Conservation (phyloP, 2,888 invertebrate species). For the Tethea ocularis region DNA sequence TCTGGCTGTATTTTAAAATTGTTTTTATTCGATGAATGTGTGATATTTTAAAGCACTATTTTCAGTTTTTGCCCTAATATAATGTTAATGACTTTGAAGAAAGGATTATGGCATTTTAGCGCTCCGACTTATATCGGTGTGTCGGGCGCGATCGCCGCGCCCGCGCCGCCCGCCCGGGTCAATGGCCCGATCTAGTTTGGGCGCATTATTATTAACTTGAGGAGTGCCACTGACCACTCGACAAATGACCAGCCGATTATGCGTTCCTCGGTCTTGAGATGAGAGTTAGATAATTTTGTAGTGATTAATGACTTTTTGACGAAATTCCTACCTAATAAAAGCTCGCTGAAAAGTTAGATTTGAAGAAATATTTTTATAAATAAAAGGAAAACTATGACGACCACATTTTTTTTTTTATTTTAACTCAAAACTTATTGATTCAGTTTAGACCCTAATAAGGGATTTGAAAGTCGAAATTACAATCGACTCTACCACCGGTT, state of each 20-base stretch:
- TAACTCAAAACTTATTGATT: no score
- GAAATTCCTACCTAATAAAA: slow-evolving; percentile 13
- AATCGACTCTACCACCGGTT: no score
- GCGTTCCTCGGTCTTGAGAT: slow-evolving; percentile 34
- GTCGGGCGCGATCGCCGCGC: slow-evolving; percentile 64
- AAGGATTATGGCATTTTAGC: slow-evolving; percentile 64
- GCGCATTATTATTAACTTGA: slow-evolving; percentile 80
- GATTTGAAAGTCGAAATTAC: no score
- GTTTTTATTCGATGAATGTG: background rate
- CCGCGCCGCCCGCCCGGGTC: slow-evolving; percentile 71
- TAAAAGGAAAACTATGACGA: no score
- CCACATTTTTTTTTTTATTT: no score
- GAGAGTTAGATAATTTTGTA: slow-evolving; percentile 30
- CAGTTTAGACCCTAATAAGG: no score
- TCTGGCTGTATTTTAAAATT: background rate
- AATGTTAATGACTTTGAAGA: slow-evolving; percentile 6
- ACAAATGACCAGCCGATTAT: slow-evolving; percentile 54
- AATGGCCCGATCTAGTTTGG: slow-evolving; percentile 82
- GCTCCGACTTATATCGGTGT: slow-evolving; percentile 42
- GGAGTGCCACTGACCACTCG: slow-evolving; percentile 61
- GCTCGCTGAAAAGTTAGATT: background rate
- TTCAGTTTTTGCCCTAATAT: no score
- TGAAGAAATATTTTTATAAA: background rate
- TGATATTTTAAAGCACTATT: no score
- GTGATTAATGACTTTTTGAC: slow-evolving; percentile 25